Evolutionary conservation across 2,888 invertebrate genomes (phyloP), one percentile per base, ranked within the genome.

Genomic region (Hyppa rectilinea): DNA sequence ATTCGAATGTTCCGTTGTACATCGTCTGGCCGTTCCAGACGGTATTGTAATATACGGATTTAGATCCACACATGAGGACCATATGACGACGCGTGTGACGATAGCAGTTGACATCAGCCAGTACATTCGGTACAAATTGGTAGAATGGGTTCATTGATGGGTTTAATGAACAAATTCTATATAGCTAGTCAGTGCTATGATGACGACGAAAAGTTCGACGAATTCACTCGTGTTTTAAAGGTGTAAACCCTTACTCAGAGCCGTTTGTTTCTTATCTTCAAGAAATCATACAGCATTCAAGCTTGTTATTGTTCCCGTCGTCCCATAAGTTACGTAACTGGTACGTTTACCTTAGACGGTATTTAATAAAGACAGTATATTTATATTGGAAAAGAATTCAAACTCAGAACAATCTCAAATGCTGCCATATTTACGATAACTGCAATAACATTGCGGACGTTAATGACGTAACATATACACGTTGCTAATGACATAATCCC

Each of bases 1-100:
- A 59, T 45, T 55, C 20, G 4, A 36, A 53, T 59, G 6, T 31
- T 40, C 34, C 7, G 34, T 63, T 47, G 58, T 47, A 38, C 67
- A 62, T 38, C 17, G 75, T 77, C 80, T 80, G 49, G 61, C 31
- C 38, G 50, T 52, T 75, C 80, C 61, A 75, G 80, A 77, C 80
- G n/a, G 17, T 67, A 49, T 72, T 79, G 45, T 70, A 60, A 65
- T 70, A 56, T 58, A 64, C 70, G 17, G 26, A 81, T 65, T 75
- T 78, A 76, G 81, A 53, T 31, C 6, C n/a, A 23, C 34, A 29
- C 61, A 52, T 34, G 36, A 62, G 38, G 29, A 72, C 26, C 31
- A 62, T 52, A 56, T 75, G 59, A 60, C 71, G 55, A n/a, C 43
- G 9, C 20, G 2, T 61, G 31, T 80, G 69, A 80, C 60, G 60